Conservation (phyloP, 2,113 vertebrate genomes). For the Leucopsar rothschildi region DNA sequence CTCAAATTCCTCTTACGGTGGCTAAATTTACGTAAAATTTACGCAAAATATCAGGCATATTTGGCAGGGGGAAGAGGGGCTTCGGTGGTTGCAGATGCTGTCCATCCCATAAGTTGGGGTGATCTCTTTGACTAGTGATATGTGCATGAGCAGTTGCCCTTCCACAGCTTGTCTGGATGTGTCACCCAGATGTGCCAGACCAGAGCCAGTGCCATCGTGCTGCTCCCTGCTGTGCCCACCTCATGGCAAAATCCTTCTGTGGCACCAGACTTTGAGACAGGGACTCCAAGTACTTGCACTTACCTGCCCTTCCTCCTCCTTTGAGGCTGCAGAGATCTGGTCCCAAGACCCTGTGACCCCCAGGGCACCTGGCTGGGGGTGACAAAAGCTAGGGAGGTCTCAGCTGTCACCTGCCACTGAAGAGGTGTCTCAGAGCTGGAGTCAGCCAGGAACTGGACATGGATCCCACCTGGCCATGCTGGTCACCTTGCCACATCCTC, state of each 20-base stretch:
- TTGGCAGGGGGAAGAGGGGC: not conserved
- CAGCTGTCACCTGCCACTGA: not conserved
- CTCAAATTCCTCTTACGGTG: not conserved
- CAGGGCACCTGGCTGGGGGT: not conserved
- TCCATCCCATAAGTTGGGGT: not conserved
- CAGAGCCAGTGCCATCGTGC: not conserved
- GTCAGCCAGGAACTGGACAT: not conserved
- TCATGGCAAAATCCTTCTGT: not conserved
- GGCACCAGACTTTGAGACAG: not conserved
- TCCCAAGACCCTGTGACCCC: not conserved
- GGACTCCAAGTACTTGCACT: not conserved
- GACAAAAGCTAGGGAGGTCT: not conserved
- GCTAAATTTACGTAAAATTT: not conserved
- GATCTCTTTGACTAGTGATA: not conserved
- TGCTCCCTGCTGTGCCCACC: not conserved
- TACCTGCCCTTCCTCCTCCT: not conserved
- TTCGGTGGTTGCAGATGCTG: fast-evolving
- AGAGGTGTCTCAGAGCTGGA: constrained; percentile 12
- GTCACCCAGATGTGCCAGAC: not conserved
- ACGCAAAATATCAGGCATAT: not conserved
- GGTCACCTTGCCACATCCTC: not conserved
- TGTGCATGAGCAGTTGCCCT: not conserved
- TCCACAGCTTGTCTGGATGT: not conserved
- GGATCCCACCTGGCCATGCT: not conserved
- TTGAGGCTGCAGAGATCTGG: not conserved